Conservation (phyloP, 2,888 invertebrate species). For the Odontothrips loti region DNA sequence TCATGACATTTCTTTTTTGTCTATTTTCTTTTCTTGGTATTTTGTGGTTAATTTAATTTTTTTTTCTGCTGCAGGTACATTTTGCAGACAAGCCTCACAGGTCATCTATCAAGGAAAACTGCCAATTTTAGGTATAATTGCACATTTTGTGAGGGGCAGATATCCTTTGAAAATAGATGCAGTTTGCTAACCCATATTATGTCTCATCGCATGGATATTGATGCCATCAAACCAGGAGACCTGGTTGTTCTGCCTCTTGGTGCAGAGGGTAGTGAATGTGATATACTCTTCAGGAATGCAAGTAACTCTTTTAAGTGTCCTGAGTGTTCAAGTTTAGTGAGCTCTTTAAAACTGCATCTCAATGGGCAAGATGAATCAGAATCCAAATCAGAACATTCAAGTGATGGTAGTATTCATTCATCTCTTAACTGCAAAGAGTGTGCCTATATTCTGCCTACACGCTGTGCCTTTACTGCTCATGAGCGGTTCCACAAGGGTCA, state of each 20-base stretch:
- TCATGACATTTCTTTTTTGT: neutral
- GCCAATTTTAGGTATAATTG: neutral
- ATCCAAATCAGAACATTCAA: no score
- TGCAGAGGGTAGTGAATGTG: neutral
- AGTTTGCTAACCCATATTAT: neutral
- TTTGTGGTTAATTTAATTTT: neutral
- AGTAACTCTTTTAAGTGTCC: neutral
- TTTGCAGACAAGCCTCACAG: neutral
- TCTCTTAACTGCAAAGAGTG: neutral
- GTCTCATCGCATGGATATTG: neutral
- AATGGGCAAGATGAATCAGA: neutral
- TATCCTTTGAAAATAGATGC: neutral
- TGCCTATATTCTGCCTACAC: neutral
- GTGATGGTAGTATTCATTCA: no score
- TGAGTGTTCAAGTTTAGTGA: neutral
- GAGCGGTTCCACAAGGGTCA: neutral
- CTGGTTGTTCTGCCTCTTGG: neutral
- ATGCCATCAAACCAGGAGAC: neutral
- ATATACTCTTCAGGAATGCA: neutral
- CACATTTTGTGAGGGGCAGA: neutral
- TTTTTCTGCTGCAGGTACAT: neutral
- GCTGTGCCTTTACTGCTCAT: neutral
- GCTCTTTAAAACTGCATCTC: neutral
- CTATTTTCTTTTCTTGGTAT: neutral
- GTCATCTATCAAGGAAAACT: neutral